Base-by-base conservation (phyloP, 2,113 vertebrate genomes). In the Tichodroma muraria region DNA sequence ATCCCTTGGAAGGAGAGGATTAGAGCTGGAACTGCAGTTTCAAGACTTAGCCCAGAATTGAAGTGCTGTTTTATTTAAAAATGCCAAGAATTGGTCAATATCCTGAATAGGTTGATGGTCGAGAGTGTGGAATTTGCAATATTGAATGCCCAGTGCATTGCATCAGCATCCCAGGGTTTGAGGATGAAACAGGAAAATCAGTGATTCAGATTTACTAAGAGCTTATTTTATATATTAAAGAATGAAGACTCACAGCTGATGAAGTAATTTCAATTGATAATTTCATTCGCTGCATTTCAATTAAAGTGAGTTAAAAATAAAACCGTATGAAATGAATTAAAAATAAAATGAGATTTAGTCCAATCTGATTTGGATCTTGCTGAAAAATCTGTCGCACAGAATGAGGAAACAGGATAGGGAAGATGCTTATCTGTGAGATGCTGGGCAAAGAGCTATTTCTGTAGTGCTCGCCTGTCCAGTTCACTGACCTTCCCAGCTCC, bases 281-380 rank as follows among this genome's bases (percentile, higher is more conserved):
- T 94, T 95, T 96, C 3, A 4, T 88, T 94, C 72, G 18, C 60
- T 89, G 90, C 79, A 53, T 95, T 96, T 96, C 92, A 92, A 66
- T 94, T 96, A 87, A 92, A 95, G 54, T 6, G 80, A 81, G 86
- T 89, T 95, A 96, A 96, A 95, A 94, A 95, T 94, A 94, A 90
- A 91, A 83, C 88, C 47, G 4, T 88, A 71, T 84, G 84, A 95
- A 95, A 84, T 75, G 44, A 84, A 94, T 95, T 93, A 93, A 93
- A 94, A 95, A 88, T 78, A 86, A 91, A 93, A 95, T 70, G 68
- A 93, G 44, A 63, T 94, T 90, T 80, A 88, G 69, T 81, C 57
- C 64, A 85, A 42, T 57, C 38, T 93, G 75, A 75, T 85, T 83
- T 77, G 76, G 77, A 90, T 94, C 89, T 89, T 90, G 40, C 47